Conservation (phyloP, 2,113 vertebrate genomes). For the Empidonax traillii region DNA sequence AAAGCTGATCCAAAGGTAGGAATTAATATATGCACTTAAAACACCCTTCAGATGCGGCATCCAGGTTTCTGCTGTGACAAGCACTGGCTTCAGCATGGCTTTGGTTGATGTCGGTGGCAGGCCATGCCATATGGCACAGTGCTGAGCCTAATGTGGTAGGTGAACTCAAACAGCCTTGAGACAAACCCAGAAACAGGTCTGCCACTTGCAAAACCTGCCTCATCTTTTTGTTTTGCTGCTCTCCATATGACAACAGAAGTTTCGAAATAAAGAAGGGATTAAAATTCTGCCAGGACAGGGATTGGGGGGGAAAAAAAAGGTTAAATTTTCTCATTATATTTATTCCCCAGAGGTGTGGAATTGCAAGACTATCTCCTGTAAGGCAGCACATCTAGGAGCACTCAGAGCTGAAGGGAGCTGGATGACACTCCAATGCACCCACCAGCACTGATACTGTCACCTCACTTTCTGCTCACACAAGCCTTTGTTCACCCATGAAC, state of each 20-base stretch:
- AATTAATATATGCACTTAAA: not conserved
- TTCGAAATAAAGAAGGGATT: not conserved
- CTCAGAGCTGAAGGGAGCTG: not conserved
- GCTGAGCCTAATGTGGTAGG: not conserved
- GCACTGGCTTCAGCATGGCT: not conserved
- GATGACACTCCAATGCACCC: rapidly evolving
- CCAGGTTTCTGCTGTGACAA: not conserved
- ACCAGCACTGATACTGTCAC: rapidly evolving
- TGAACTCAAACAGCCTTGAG: not conserved
- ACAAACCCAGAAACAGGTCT: not conserved
- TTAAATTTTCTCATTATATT: not conserved
- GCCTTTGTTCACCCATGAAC: rapidly evolving
- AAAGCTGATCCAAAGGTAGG: not conserved
- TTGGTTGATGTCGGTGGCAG: not conserved
- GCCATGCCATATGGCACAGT: not conserved
- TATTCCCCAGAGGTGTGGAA: not conserved
- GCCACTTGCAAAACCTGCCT: not conserved
- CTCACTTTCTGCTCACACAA: not conserved
- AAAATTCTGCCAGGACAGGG: not conserved
- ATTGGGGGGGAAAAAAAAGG: rapidly evolving
- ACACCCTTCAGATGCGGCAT: not conserved
- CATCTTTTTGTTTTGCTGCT: rapidly evolving
- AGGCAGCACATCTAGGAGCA: not conserved
- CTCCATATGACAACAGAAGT: not conserved
- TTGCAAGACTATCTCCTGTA: rapidly evolving